Percentiles rank a stretch among this genome's conserved stretches.
phyloP scores from a whole-genome alignment of 2,888 invertebrate genomes.

The Patella pellucida region DNA sequence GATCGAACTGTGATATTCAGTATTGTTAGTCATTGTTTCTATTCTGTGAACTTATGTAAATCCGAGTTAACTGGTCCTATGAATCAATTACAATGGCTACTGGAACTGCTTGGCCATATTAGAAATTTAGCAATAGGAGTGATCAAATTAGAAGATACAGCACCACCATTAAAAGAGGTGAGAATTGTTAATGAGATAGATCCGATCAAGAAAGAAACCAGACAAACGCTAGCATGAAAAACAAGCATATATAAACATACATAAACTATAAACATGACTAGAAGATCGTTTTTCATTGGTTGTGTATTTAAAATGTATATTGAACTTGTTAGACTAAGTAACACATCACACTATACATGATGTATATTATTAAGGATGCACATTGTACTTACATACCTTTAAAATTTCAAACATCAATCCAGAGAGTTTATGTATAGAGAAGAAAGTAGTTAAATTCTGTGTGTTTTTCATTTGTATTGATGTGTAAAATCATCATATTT shows the following conservation, averaged over 20 bases:
- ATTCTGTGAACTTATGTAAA: constrained; percentile 31
- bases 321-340: too few relatives aligned
- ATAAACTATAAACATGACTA: not conserved
- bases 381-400: too few relatives aligned
- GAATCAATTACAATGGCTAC: constrained; percentile 57
- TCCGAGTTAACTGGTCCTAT: constrained; percentile 38
- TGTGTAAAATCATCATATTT: not conserved
- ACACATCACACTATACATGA: too few relatives aligned
- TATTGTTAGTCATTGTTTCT: constrained; percentile 46
- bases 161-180: constrained; percentile 27
- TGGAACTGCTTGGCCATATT: constrained; percentile 64
- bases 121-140: constrained; percentile 51
- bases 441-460: too few relatives aligned
- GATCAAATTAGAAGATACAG: constrained; percentile 37
- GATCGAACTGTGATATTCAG: constrained; percentile 17
- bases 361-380: too few relatives aligned
- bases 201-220: too few relatives aligned
- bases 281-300: too few relatives aligned
- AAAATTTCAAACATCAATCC: too few relatives aligned
- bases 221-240: too few relatives aligned
- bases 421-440: too few relatives aligned
- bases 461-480: not conserved
- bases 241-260: too few relatives aligned
- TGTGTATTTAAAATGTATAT: too few relatives aligned
- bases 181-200: not conserved